A percentile compares a stretch with the other conserved stretches of the same genome.
Evolutionary conservation across 2,797 vertebrate genomes (phyloP).

Genomic region (Eremophila alpestris): DNA sequence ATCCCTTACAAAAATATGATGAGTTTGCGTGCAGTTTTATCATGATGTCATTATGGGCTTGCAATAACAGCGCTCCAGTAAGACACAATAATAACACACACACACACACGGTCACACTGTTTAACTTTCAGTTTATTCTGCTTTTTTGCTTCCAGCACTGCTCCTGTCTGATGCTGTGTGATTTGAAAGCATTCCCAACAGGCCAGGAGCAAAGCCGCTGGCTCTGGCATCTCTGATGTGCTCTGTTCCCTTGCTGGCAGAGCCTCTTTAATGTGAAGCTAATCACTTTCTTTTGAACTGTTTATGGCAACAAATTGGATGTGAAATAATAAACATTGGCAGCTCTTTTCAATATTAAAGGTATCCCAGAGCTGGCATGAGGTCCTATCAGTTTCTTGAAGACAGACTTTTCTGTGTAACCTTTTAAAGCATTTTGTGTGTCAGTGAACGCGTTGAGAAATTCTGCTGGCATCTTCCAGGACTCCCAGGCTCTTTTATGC

Average conservation of each 20-base stretch:
- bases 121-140: constrained; percentile 10
- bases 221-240: neutral
- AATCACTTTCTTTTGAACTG: constrained; percentile 25
- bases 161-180: neutral
- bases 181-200: constrained; percentile 33
- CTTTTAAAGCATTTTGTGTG: neutral
- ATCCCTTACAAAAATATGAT: constrained; percentile 40
- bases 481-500: neutral
- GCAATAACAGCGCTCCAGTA: neutral
- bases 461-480: neutral
- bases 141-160: constrained; percentile 12
- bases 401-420: neutral
- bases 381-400: constrained; percentile 4
- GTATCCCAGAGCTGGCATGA: neutral
- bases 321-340: constrained; percentile 31
- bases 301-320: constrained; percentile 7
- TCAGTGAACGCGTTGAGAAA: neutral
- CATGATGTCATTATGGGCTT: constrained; percentile 27
- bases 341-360: neutral
- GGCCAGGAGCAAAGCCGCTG: neutral
- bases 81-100: constrained; percentile 53
- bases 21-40: constrained; percentile 49
- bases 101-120: neutral
- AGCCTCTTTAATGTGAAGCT: constrained; percentile 14
- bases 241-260: neutral